Evolutionary conservation across 1,140 invertebrate genomes (phyloP).

Genomic region (Atta texana): DNA sequence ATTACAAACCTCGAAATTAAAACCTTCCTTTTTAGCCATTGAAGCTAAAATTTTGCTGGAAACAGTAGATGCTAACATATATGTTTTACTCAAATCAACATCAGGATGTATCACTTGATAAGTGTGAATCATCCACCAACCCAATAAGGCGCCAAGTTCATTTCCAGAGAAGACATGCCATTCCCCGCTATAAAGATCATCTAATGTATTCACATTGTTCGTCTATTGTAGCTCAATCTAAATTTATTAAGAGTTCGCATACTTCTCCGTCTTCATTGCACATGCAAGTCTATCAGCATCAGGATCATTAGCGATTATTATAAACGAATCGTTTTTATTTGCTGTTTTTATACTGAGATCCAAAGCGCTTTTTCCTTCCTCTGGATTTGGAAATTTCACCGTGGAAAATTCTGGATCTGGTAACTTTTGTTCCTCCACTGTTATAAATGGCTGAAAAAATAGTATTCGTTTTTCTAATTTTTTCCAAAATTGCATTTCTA

Average conservation of each 20-base stretch:
- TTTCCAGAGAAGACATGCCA: slow-evolving; percentile 99
- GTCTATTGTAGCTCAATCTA: neutral
- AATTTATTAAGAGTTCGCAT: slow-evolving; percentile 67
- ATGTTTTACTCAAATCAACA: slow-evolving; percentile 87
- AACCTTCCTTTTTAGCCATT: slow-evolving; percentile 94
- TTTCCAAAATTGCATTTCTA: slow-evolving; percentile 49
- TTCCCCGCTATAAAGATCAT: slow-evolving; percentile 85
- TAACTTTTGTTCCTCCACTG: slow-evolving; percentile 94
- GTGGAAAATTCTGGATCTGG: slow-evolving; percentile 99
- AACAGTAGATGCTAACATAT: slow-evolving; percentile 97
- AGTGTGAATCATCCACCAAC: slow-evolving; percentile 95
- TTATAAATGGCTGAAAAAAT: slow-evolving; percentile 88
- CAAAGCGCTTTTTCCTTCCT: slow-evolving; percentile 97
- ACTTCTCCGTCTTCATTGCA: slow-evolving; percentile 91
- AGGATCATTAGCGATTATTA: slow-evolving; percentile 99
- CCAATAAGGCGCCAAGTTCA: slow-evolving; percentile 97
- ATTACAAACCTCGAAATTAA: slow-evolving; percentile 90
- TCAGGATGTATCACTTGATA: slow-evolving; percentile 86
- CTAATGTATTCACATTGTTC: slow-evolving; percentile 12
- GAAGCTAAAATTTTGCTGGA: slow-evolving; percentile 98
- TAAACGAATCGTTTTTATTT: slow-evolving; percentile 88
- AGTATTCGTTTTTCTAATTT: slow-evolving; percentile 23
- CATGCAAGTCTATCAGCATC: slow-evolving; percentile 98
- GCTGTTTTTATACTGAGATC: slow-evolving; percentile 95
- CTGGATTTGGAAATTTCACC: slow-evolving; percentile 99